phyloP scores from a whole-genome alignment of 2,113 vertebrate species.

The Platysternon megacephalum region DNA sequence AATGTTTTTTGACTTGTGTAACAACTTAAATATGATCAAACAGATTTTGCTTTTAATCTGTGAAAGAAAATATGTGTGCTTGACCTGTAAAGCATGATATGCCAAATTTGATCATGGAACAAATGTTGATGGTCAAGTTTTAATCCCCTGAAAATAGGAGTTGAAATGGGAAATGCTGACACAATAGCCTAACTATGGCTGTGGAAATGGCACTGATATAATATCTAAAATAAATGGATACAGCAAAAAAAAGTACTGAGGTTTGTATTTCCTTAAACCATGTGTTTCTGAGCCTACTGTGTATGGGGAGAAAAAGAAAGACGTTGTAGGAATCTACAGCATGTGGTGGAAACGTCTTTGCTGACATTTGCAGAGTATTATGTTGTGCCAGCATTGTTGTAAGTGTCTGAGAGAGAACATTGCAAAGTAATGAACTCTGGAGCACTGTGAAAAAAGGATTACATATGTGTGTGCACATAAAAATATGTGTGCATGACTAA shows the following conservation, averaged over 20 bases:
- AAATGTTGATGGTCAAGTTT: slow-evolving; percentile 62
- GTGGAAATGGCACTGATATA: slow-evolving; percentile 66
- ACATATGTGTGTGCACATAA: not conserved
- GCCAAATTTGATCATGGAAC: slow-evolving; percentile 55
- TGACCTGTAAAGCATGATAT: slow-evolving; percentile 66
- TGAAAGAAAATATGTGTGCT: slow-evolving; percentile 56
- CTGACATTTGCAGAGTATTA: slow-evolving; percentile 46
- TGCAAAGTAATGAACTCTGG: slow-evolving; percentile 4
- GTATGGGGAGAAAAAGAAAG: not conserved
- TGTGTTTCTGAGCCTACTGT: slow-evolving; percentile 4
- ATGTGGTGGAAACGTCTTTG: not conserved
- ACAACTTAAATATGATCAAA: slow-evolving; percentile 31
- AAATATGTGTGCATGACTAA: not conserved
- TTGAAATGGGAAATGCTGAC: slow-evolving; percentile 72
- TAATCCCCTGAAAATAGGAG: slow-evolving; percentile 52
- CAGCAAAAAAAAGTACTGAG: slow-evolving; percentile 37
- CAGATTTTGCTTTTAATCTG: slow-evolving; percentile 55
- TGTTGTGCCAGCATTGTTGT: slow-evolving; percentile 16
- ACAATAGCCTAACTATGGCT: slow-evolving; percentile 31
- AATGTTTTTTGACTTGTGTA: slow-evolving; percentile 46
- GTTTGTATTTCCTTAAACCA: slow-evolving; percentile 49
- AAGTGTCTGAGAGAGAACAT: not conserved
- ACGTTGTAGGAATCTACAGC: not conserved
- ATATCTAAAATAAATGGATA: slow-evolving; percentile 64
- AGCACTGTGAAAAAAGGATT: not conserved